phyloP scores from a whole-genome alignment of 2,888 invertebrate species.

The Brenthis ino region DNA sequence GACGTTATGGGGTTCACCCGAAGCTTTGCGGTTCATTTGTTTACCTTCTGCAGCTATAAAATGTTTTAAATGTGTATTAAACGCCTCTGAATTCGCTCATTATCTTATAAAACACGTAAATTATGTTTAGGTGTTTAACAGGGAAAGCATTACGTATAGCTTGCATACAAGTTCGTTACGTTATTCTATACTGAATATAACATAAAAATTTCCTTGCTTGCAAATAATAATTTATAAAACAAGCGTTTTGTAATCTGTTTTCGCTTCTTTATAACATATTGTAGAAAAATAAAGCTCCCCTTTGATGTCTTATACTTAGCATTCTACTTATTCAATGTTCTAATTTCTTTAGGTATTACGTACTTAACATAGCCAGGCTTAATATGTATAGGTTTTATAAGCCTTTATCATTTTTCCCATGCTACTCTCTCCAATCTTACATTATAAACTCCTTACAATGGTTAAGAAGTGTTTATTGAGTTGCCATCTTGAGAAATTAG shows the following conservation, averaged over 20 bases:
- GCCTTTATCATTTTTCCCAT: too few species aligned
- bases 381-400: too few species aligned
- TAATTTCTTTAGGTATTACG: too few species aligned
- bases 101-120: constrained; percentile 1
- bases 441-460: neutral
- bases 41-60: constrained; percentile 34
- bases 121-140: constrained; percentile 8
- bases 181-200: too few species aligned
- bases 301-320: too few species aligned
- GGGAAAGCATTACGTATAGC: constrained; percentile 8
- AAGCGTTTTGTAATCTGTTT: neutral
- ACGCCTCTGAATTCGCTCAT: constrained; percentile 4
- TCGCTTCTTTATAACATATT: too few species aligned
- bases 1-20: constrained; percentile 65
- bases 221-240: neutral
- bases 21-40: constrained; percentile 47
- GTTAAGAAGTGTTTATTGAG: constrained; percentile 13
- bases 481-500: constrained; percentile 18
- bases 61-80: constrained; percentile 30
- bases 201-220: too few species aligned
- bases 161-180: neutral
- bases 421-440: neutral
- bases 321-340: too few species aligned
- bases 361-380: too few species aligned
- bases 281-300: too few species aligned